phyloP scores from a whole-genome alignment of 2,888 invertebrate species.

The Hemicrepidius hirtus region DNA sequence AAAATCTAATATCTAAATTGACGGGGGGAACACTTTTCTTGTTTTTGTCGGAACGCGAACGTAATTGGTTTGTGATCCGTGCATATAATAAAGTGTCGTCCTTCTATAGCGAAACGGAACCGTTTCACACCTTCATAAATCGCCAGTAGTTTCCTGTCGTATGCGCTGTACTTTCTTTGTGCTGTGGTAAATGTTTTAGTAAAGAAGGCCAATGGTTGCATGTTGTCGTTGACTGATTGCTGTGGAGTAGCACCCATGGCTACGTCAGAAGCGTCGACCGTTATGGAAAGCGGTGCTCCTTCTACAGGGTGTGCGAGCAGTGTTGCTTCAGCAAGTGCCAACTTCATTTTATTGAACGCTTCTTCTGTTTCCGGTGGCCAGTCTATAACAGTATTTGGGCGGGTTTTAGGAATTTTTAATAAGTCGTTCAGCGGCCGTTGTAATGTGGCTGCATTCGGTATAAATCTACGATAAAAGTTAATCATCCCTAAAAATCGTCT shows the following conservation, averaged over 20 bases:
- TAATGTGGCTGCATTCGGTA: not conserved
- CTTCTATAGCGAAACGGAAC: constrained; percentile 3
- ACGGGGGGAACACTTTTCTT: constrained; percentile 56
- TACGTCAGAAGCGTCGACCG: too few species aligned
- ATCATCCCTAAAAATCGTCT: not conserved
- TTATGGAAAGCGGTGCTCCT: too few species aligned
- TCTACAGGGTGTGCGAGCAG: too few species aligned
- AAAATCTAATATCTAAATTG: constrained; percentile 40
- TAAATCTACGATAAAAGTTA: not conserved
- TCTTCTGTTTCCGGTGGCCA: not conserved
- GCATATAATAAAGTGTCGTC: constrained; percentile 11
- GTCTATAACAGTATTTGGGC: not conserved
- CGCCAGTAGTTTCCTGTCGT: too few species aligned
- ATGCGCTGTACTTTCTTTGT: too few species aligned
- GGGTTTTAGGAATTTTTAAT: not conserved
- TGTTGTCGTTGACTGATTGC: constrained; percentile 19
- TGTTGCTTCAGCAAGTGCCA: too few species aligned
- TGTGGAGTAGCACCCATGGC: too few species aligned
- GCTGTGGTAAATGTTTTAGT: too few species aligned
- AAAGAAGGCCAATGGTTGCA: too few species aligned
- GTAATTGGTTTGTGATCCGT: constrained; percentile 51
- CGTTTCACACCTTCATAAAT: too few species aligned
- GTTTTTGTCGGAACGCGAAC: constrained; percentile 62
- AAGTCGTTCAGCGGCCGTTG: not conserved
- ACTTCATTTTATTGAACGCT: not conserved